Percentiles rank a stretch among this genome's conserved stretches.
These are phyloP conservation scores for Edolisoma coerulescens DNA, from an alignment of 2,113 vertebrate species.

Conservation along the genomic window DNA sequence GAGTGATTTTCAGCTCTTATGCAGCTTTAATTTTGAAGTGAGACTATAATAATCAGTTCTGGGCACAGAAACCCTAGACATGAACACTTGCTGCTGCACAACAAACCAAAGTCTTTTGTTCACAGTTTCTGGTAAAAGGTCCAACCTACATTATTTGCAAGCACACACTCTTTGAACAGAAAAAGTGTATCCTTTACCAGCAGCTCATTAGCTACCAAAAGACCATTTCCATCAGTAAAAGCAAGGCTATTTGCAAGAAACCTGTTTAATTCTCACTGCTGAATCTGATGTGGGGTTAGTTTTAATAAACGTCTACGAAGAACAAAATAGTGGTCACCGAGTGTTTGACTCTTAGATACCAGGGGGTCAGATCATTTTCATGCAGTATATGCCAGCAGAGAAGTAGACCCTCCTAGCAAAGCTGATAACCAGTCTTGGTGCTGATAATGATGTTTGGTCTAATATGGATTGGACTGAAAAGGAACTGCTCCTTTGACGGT, in stretches of 20 bases:
- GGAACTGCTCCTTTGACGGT: accelerated
- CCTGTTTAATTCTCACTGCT: background rate
- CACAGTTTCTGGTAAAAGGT: background rate
- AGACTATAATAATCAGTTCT: background rate
- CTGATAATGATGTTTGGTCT: background rate
- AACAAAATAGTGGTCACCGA: background rate
- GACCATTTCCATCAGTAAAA: background rate
- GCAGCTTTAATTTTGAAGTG: background rate
- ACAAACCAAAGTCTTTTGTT: background rate
- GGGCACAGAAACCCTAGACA: background rate
- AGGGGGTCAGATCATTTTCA: background rate
- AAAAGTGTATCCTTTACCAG: background rate
- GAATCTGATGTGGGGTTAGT: background rate
- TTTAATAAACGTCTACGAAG: background rate
- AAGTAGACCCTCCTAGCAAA: background rate
- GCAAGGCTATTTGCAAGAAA: background rate
- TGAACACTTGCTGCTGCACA: background rate
- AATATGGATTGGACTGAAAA: background rate
- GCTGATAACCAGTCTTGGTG: background rate
- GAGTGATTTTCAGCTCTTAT: background rate
- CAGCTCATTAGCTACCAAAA: background rate
- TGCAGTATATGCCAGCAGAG: background rate
- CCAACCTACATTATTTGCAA: background rate
- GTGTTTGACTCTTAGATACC: background rate
- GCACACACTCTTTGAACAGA: background rate